Evolutionary conservation across 2,113 vertebrate genomes (phyloP), one percentile per base, ranked within the genome.

Genomic region (Triplophysa dalaica): DNA sequence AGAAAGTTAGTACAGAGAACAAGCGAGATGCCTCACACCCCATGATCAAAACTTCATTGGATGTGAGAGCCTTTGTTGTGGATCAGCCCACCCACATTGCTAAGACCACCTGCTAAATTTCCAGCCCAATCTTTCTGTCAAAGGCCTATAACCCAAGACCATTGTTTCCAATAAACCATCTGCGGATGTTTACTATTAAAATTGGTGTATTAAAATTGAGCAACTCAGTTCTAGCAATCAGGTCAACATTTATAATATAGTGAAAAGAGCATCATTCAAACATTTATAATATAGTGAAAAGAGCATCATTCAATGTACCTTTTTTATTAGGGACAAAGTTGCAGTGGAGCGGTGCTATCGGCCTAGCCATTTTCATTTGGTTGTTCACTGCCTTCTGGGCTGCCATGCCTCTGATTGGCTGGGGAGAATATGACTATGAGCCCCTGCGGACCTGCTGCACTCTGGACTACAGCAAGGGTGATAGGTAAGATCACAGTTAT

Each of bases 391-490:
- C 92, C 54, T 98, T 97, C 89, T 99, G 98, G 98, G 85, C 98
- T 0, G 86, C 94, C 50, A 95, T 99, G 94, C 98, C 98, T 48
- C 91, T 99, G 45, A 83, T 99, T 76, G 97, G 98, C 8, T 99
- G 97, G 98, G 98, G 97, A 69, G 91, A 92, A 85, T 99, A 99
- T 0, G 93, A 96, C 86, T 98, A 97, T 0, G 97, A 99, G 78
- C 97, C 96, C 0, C 91, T 99, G 38, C 93, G 96, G 88, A 98
- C 96, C 29, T 99, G 97, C 91, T 99, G 97, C 82, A 98, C 95
- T 1, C 87, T 99, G 93, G 96, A 98, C 88, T 96, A 96, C 86
- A 95, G 91, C 88, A 96, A 91, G 85, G 94, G 94, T 82, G 95
- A 97, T 92, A 95, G 95, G 98, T 98, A 87, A 21, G 43, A 87